Conservation (phyloP, 1,140 invertebrate species). For the Calephelis nemesis region DNA sequence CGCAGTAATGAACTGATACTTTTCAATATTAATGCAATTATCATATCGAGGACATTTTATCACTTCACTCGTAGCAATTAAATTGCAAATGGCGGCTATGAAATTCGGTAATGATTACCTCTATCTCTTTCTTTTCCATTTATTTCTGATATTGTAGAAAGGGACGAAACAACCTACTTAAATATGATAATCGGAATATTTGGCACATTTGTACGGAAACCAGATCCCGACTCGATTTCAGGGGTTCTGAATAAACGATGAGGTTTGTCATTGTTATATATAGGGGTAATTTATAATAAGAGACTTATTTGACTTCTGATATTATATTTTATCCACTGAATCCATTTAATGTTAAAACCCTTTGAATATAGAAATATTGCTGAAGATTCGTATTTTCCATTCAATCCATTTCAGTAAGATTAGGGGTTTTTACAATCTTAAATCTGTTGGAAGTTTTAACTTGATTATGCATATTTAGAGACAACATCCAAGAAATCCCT, state of each 20-base stretch:
- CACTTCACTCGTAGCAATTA: slow-evolving; percentile 34
- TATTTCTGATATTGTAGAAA: slow-evolving; percentile 19
- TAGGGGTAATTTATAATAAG: slow-evolving; percentile 43
- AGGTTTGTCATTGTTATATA: slow-evolving; percentile 45
- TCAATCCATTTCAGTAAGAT: no score
- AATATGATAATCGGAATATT: slow-evolving; percentile 63
- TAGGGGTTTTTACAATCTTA: no score
- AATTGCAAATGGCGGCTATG: slow-evolving; percentile 21
- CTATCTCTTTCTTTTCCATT: slow-evolving; percentile 22
- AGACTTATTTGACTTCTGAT: slow-evolving; percentile 34
- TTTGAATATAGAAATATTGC: no score
- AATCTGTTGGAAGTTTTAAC: no score
- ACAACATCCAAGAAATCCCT: no score
- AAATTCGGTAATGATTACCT: slow-evolving; percentile 8
- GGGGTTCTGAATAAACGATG: slow-evolving; percentile 51
- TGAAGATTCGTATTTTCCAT: no score
- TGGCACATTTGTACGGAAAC: slow-evolving; percentile 45
- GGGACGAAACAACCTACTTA: slow-evolving; percentile 42
- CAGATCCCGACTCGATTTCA: slow-evolving; percentile 44
- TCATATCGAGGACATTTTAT: slow-evolving; percentile 24
- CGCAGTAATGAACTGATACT: not conserved
- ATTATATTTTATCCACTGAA: slow-evolving; percentile 26
- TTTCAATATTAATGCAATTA: slow-evolving; percentile 5
- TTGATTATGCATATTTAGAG: no score
- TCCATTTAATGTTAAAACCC: not conserved